Evolutionary conservation across 2,797 vertebrate genomes (phyloP).

Genomic region (Echeneis naucrates): DNA sequence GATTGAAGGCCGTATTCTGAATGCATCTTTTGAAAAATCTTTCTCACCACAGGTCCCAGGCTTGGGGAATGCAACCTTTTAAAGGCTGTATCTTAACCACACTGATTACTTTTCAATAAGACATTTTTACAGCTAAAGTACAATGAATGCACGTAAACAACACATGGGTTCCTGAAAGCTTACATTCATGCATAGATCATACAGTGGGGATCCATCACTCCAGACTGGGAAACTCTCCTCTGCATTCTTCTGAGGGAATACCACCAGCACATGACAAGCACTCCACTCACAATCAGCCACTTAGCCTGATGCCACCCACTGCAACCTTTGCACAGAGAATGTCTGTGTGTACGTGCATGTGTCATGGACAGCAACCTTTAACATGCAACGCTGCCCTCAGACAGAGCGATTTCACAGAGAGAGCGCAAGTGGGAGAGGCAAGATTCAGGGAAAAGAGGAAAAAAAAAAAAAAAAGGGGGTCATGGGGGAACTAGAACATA

Average conservation of each 20-base stretch:
- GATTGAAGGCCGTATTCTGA: not conserved
- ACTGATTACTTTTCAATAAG: not conserved
- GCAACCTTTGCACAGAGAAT: slow-evolving; percentile 71
- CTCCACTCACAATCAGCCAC: slow-evolving; percentile 70
- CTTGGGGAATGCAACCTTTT: not conserved
- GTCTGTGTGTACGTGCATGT: slow-evolving; percentile 65
- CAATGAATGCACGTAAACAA: slow-evolving; percentile 4
- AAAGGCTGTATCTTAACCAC: not conserved
- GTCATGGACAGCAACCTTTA: slow-evolving; percentile 68
- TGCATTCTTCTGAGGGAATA: slow-evolving; percentile 79
- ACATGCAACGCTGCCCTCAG: slow-evolving; percentile 50
- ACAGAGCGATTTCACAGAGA: slow-evolving; percentile 51
- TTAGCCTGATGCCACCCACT: slow-evolving; percentile 76
- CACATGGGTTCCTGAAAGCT: slow-evolving; percentile 21
- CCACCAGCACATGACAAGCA: slow-evolving; percentile 75
- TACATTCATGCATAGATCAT: slow-evolving; percentile 21
- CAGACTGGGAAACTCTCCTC: slow-evolving; percentile 65
- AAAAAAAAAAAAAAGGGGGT: slow-evolving; percentile 25
- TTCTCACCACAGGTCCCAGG: not conserved
- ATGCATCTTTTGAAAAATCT: not conserved
- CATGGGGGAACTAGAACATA: slow-evolving; percentile 56
- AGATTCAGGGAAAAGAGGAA: slow-evolving; percentile 11
- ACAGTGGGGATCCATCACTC: slow-evolving; percentile 56
- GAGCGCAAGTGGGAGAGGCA: slow-evolving; percentile 8
- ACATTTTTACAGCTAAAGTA: not conserved